A percentile compares a stretch with the other conserved stretches of the same genome.
phyloP scores from a whole-genome alignment of 2,888 invertebrate species.

The Pedicia rivosa region DNA sequence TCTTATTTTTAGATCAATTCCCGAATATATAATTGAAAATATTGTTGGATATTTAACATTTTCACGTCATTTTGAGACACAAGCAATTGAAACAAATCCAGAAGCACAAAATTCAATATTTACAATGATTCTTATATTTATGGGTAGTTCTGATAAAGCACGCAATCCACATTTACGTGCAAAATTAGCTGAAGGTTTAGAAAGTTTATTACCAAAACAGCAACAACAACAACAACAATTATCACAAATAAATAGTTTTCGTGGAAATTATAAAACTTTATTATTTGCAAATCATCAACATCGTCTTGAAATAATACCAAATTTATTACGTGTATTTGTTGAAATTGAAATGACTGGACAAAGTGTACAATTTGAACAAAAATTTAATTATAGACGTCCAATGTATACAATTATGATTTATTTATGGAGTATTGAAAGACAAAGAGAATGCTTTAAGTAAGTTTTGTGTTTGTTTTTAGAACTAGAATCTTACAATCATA shows the following conservation, averaged over 20 bases:
- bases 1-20: constrained; percentile 49
- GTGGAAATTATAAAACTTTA: constrained; percentile 42
- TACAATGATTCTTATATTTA: constrained; percentile 67
- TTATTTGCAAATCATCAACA: constrained; percentile 65
- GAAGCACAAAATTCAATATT: constrained; percentile 49
- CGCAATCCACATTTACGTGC: constrained; percentile 89
- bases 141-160: constrained; percentile 68
- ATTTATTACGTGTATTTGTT: constrained; percentile 83
- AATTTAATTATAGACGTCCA: constrained; percentile 88
- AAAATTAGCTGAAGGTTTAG: constrained; percentile 74
- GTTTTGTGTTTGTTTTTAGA: constrained; percentile 19
- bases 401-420: constrained; percentile 92
- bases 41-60: constrained; percentile 66
- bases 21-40: constrained; percentile 83
- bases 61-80: constrained; percentile 45
- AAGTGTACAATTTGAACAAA: constrained; percentile 90
- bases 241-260: constrained; percentile 23
- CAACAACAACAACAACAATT: constrained; percentile 23
- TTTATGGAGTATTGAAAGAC: constrained; percentile 70
- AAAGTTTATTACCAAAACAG: constrained; percentile 66
- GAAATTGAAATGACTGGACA: constrained; percentile 96
- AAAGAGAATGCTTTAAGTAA: constrained; percentile 59
- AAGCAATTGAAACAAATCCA: constrained; percentile 48
- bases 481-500: too few relatives aligned
- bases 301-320: constrained; percentile 55